Base-by-base conservation (phyloP, 2,797 vertebrate genomes). In the Chrosomus eos region DNA sequence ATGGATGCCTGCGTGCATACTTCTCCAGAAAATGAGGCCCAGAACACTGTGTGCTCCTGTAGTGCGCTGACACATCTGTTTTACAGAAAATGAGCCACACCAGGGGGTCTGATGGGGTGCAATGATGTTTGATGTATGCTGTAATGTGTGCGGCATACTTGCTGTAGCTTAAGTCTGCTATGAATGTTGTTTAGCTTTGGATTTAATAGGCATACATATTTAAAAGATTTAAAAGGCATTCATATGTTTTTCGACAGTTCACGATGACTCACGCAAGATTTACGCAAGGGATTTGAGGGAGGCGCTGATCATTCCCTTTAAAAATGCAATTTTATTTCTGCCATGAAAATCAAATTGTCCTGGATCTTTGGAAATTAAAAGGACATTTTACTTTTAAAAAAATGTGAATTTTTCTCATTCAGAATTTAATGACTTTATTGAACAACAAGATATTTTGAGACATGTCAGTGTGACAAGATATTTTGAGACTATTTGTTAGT, bases 31-130 rank as follows among this genome's bases (percentile, higher is more conserved):
- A 81, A 73, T 70, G n/a, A 80, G 62, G 51, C 77, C 33, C 68
- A 53, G 28, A 75, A 74, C 11, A 26, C 16, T 5, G 26, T 40
- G 40, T 45, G 36, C 10, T 80, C 73, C 53, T 60, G 71, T 60
- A 38, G 74, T 75, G 43, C 36, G 14, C 74, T 84, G 68, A 80
- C 31, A 43, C n/a, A 21, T 77, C 66, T 83, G 66, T 74, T 85
- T 83, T 81, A 81, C 80, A 81, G 84, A 87, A 84, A 87, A 85
- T 76, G 73, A 87, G 76, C 21, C 81, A 40, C 73, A 45, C n/a
- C 14, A 16, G 66, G 81, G 38, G 76, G 81, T 85, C 21, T n/a
- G 26, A 40, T 53, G 28, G 55, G 73, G n/a, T 79, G 74, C 72
- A 73, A 85, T 88, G 71, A 77, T 83, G 62, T 82, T 83, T 85